Evolutionary conservation across 92 coral and sea anemone species (phyloP).

Genomic region (Micromussa lordhowensis): DNA sequence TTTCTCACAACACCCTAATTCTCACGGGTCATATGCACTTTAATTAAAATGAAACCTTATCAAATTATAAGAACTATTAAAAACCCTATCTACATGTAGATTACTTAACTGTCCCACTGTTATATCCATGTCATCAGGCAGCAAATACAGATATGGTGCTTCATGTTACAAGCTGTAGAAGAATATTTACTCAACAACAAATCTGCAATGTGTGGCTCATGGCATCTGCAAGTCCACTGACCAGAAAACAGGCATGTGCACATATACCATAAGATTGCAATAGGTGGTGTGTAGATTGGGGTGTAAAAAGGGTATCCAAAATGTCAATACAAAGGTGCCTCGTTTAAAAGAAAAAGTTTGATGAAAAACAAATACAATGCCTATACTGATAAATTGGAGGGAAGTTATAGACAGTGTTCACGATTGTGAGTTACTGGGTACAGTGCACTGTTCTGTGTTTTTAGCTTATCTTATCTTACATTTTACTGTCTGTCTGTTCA

Average conservation of each 20-base stretch:
- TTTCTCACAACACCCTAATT: too few species aligned
- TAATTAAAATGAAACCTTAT: too few species aligned
- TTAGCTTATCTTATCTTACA: too few species aligned
- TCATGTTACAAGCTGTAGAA: constrained; percentile 59
- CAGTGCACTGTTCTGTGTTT: too few species aligned
- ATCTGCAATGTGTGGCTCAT: constrained; percentile 57
- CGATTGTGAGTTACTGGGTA: too few species aligned
- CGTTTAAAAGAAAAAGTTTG: background rate
- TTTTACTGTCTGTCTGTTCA: too few species aligned
- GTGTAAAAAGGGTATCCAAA: background rate
- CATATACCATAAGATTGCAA: background rate
- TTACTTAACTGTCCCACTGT: background rate
- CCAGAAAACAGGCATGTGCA: constrained; percentile 47
- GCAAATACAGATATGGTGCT: constrained; percentile 15
- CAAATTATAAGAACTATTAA: too few species aligned
- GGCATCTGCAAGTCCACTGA: constrained; percentile 33
- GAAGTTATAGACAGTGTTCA: background rate
- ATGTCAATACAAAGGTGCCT: background rate
- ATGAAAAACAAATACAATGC: background rate
- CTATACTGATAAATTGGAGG: background rate
- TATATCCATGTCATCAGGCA: background rate
- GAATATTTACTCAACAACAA: constrained; percentile 58
- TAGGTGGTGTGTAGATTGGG: background rate
- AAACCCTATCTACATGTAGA: too few species aligned
- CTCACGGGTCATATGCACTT: too few species aligned